Percentiles rank a stretch among this genome's conserved stretches.
Conservation (phyloP, 2,888 invertebrate species). For the Erannis defoliaria region DNA sequence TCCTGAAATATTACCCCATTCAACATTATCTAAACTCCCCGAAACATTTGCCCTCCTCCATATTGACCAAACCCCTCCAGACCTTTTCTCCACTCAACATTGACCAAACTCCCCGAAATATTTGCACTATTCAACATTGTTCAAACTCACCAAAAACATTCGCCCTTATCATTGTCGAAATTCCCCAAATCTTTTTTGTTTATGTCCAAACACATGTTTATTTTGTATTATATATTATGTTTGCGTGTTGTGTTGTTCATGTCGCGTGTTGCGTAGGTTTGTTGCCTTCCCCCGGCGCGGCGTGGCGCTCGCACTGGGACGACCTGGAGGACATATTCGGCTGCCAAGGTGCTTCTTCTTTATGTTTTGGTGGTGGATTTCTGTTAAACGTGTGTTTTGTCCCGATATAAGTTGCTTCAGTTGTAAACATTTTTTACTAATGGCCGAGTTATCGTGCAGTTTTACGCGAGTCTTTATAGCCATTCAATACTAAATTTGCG, state of each 20-base stretch:
- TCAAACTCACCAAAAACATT: neutral
- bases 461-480: too few species aligned
- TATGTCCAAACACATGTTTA: neutral
- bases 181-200: too few species aligned
- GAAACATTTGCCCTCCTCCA: neutral
- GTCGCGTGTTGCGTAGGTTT: constrained; percentile 30
- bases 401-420: neutral
- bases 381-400: neutral
- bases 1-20: neutral
- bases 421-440: too few species aligned
- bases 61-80: neutral
- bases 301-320: constrained; percentile 68
- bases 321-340: constrained; percentile 72
- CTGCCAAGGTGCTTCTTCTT: constrained; percentile 55
- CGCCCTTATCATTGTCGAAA: too few species aligned
- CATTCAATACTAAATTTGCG: too few species aligned
- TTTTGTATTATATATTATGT: neutral
- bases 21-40: neutral
- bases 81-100: neutral
- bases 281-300: constrained; percentile 23
- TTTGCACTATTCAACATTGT: too few species aligned
- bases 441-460: too few species aligned
- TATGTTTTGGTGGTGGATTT: constrained; percentile 20
- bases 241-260: constrained; percentile 4
- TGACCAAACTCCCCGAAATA: too few species aligned